Evolutionary conservation across 92 coral and sea anemone species (phyloP), one percentile per base, ranked within the genome.

Genomic region (Nematostella vectensis): DNA sequence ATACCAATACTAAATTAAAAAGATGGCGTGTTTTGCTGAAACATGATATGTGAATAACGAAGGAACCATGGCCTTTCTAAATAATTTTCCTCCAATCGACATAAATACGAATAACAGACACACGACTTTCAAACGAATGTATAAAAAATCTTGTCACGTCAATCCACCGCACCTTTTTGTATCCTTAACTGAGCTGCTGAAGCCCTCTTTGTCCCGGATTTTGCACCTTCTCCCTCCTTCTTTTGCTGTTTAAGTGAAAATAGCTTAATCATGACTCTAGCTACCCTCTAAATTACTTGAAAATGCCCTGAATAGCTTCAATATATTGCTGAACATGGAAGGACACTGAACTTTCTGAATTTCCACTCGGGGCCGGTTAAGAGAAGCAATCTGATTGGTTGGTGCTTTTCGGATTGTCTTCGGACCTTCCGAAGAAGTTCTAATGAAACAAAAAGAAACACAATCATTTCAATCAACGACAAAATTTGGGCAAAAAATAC

Each of bases 111-210:
- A 23, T 9, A 26, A 50, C 31, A 1, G 24, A 49, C 19, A 44
- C 69, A 63, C 36, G 57, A 53, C 53, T 28, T 55, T 44, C 62
- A 62, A 66, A 23, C 24, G 47, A 15, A 44, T 59, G 30, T 36
- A 36, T 31, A 59, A 28, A 45, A 76, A 72, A 31, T 58, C 55
- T 58, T 55, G 60, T 19, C 48, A 23, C 13, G 44, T 27, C 62
- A 65, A 68, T n/a, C n/a, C 59, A 77, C 76, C 89, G 71, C 83
- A 89, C 98, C 98, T 91, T 85, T 91, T 37, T 88, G 82, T 59
- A 91, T 82, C 76, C 98, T 76, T 62, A 91, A 63, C 60, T 87
- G 96, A 27, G 98, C 98, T 31, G 98, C 98, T 60, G 98, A 91
- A 71, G 98, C 98, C 76, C 98, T 73, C 65, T 91, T 91, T 24